A percentile compares a stretch with the other conserved stretches of the same genome.
Evolutionary conservation across 2,888 invertebrate species (phyloP).

Genomic region (Brachyptera putata): DNA sequence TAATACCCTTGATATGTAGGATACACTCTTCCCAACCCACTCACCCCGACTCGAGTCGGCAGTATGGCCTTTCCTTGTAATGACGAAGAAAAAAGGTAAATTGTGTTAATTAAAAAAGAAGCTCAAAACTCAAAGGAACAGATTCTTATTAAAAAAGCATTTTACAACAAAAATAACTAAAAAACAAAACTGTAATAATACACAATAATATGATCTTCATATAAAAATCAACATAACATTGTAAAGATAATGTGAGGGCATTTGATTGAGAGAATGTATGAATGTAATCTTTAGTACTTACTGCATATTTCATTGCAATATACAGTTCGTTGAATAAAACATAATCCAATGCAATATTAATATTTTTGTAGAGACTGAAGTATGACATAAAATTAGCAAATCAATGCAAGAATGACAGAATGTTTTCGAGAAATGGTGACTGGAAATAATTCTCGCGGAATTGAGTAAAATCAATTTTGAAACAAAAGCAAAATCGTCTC

Average conservation of each 20-base stretch:
- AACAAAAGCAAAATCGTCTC: no score
- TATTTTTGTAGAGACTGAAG: neutral
- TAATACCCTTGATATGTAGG: conserved; percentile 22
- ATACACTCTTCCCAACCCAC: neutral
- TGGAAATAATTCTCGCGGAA: no score
- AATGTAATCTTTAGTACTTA: no score
- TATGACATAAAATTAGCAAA: neutral
- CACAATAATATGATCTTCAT: conserved; percentile 21
- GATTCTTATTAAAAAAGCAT: conserved; percentile 66
- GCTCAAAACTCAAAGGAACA: conserved; percentile 67
- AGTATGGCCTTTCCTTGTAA: no score
- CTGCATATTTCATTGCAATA: no score
- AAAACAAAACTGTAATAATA: conserved; percentile 63
- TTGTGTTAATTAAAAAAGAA: conserved; percentile 61
- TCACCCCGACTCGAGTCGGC: neutral
- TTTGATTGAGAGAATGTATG: neutral
- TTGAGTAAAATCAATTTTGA: no score
- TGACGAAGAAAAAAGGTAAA: no score
- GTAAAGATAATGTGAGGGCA: conserved; percentile 12
- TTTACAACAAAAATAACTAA: conserved; percentile 71
- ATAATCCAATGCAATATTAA: no score
- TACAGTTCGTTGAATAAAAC: no score
- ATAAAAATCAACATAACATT: conserved; percentile 32
- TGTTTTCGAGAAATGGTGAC: no score
- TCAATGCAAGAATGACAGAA: no score